Conservation (phyloP, 2,797 vertebrate genomes). For the Naso thynnoides region DNA sequence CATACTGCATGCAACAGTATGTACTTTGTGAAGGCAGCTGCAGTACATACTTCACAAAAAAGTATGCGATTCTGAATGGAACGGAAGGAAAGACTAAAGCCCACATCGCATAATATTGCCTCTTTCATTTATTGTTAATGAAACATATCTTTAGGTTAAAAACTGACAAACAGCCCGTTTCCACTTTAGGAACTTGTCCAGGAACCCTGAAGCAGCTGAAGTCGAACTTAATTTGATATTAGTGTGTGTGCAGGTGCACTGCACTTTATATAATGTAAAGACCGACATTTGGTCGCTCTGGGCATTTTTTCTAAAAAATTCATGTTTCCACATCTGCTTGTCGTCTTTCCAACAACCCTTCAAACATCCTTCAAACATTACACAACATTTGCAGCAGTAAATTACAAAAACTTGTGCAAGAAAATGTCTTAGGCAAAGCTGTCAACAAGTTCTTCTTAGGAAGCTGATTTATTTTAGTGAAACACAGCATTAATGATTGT, state of each 20-base stretch:
- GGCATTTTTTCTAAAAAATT: not conserved
- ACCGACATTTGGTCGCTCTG: not conserved
- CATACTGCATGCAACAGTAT: too few species aligned
- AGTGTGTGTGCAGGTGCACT: not conserved
- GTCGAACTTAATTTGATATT: not conserved
- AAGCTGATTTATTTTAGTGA: not conserved
- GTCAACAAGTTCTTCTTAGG: not conserved
- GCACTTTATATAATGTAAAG: not conserved
- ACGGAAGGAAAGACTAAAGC: too few species aligned
- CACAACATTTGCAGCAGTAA: not conserved
- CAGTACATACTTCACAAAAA: too few species aligned
- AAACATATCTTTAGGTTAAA: not conserved
- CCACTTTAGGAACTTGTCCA: not conserved
- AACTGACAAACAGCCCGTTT: not conserved
- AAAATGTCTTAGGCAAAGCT: not conserved
- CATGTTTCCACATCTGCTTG: not conserved
- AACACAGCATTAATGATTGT: not conserved
- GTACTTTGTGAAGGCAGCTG: too few species aligned
- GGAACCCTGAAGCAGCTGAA: not conserved
- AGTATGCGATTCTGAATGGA: too few species aligned
- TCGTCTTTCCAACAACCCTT: not conserved
- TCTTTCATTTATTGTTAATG: too few species aligned
- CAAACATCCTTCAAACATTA: not conserved
- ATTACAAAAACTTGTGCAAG: not conserved
- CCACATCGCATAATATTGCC: too few species aligned